A percentile compares a stretch with the other conserved stretches of the same genome.
These are phyloP conservation scores for Leptoteleia sp. DNA, from an alignment of 1,140 invertebrate genomes.

Conservation along the genomic window DNA sequence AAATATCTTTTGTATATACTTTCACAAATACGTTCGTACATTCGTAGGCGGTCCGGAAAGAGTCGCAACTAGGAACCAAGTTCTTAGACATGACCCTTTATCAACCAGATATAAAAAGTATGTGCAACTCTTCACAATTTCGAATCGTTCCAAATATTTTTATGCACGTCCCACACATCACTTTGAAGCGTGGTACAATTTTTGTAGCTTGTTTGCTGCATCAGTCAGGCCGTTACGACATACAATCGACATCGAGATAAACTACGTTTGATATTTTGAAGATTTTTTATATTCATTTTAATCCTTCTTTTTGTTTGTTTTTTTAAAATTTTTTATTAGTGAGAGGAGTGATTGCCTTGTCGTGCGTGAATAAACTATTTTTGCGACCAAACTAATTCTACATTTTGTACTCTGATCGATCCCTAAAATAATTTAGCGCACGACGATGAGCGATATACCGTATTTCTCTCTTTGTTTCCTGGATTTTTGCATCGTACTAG, in stretches of 20 bases:
- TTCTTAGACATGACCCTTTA: background rate
- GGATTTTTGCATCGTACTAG: background rate
- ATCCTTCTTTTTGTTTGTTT: background rate
- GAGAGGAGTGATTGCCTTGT: constrained; percentile 37
- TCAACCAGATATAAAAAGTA: constrained; percentile 42
- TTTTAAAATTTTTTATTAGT: constrained; percentile 2
- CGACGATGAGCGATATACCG: constrained; percentile 29
- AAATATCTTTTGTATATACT: constrained; percentile 63
- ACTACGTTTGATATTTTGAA: constrained; percentile 55
- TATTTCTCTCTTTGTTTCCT: constrained; percentile 7
- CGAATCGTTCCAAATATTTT: constrained; percentile 55
- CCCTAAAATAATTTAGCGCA: constrained; percentile 75
- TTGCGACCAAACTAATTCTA: constrained; percentile 78
- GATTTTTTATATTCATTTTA: constrained; percentile 2
- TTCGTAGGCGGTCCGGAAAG: constrained; percentile 11
- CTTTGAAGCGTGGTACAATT: background rate
- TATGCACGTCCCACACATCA: background rate
- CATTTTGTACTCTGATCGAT: constrained; percentile 79
- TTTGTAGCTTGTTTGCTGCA: constrained; percentile 20
- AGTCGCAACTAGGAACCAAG: background rate
- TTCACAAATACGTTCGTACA: constrained; percentile 56
- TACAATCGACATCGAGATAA: constrained; percentile 46
- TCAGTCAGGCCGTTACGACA: constrained; percentile 54
- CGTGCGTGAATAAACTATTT: constrained; percentile 73
- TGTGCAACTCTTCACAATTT: constrained; percentile 50